These are phyloP conservation scores for Siphlonurus alternatus DNA, from an alignment of 2,888 invertebrate genomes.

Conservation along the genomic window DNA sequence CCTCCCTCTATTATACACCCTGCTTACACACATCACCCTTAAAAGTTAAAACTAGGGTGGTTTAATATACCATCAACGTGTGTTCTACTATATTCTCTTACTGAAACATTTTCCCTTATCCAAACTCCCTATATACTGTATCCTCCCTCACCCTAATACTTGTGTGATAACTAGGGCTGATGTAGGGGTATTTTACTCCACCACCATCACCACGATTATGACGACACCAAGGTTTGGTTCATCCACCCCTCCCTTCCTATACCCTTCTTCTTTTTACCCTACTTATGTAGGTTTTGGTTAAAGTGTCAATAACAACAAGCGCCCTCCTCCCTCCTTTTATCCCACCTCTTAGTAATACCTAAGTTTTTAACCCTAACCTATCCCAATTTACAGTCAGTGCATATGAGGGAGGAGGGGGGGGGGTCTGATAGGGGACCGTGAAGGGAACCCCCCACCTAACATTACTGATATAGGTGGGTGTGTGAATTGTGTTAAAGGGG, in stretches of 20 bases:
- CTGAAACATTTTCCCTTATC: no score
- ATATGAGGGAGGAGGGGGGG: not conserved
- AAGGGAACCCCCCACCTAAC: not conserved
- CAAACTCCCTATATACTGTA: no score
- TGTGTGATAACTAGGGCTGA: not conserved
- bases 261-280: no score
- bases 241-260: no score
- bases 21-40: no score
- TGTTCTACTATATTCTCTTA: no score
- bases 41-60: not conserved
- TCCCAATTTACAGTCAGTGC: not conserved
- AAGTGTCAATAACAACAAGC: constrained; percentile 3
- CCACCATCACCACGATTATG: not conserved
- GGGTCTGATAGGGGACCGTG: not conserved
- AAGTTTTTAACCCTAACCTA: not conserved
- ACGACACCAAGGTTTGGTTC: not conserved
- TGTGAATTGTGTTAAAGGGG: not conserved
- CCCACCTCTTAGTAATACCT: not conserved
- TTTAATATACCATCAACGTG: not conserved
- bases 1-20: no score
- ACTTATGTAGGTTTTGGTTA: not conserved
- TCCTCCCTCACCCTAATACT: not conserved
- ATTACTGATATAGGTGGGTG: not conserved
- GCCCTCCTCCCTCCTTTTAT: not conserved
- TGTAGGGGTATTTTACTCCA: not conserved